Base-by-base conservation (phyloP, 2,797 vertebrate species). In the Vultur gryphus region DNA sequence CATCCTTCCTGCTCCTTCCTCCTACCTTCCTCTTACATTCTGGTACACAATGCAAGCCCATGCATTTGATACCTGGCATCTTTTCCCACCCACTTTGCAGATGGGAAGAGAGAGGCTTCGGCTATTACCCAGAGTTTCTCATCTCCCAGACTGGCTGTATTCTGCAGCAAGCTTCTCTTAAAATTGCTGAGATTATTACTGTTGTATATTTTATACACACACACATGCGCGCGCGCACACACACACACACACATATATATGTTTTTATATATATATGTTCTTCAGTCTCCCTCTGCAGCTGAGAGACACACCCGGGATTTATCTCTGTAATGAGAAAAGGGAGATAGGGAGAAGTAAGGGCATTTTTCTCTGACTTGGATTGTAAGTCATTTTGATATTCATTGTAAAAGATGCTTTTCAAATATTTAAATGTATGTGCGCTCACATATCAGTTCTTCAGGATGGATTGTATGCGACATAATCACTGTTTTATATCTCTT, bases 261-360 rank as follows among this genome's bases (percentile, higher is more conserved):
- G 23, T 78, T 39, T 94, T 3, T 89, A 15, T 93, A 76, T 82
- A 33, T 89, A 92, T 95, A 83, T 90, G 84, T 95, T 93, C 49
- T 84, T 96, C 87, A 88, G 41, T 86, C 57, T 94, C 95, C 52
- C 62, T 95, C 79, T 95, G 78, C 93, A 97, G 90, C 97, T 89
- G 94, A 94, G 79, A 97, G 82, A 92, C 35, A 62, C 97, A 95
- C 81, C 79, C 23, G 90, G 97, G 96, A 97, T 98, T 98, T 98
- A 98, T 98, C 97, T 98, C 93, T 94, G 94, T 98, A 98, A 98
- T 98, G 98, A 98, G 97, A 97, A 98, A 98, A 98, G 97, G 97
- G 97, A 98, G 97, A 97, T 96, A 97, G 97, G 95, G 96, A 98
- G 94, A 96, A 71, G 35, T 90, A 84, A 88, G 97, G 95, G 80